phyloP scores from a whole-genome alignment of 1,140 invertebrate species.

The Meteorus sp. region DNA sequence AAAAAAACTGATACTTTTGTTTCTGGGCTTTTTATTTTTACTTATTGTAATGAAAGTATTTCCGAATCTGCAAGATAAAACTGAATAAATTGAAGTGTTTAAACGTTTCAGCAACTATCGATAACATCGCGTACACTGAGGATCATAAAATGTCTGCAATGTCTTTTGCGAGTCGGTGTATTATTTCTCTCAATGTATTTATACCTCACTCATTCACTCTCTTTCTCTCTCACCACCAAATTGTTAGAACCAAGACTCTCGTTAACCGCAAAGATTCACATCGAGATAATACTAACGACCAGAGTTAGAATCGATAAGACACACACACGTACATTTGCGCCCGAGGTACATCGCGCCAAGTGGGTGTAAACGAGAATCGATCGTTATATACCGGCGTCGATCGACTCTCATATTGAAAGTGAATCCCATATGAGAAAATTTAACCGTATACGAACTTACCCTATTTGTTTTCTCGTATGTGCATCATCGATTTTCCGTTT shows the following conservation, averaged over 20 bases:
- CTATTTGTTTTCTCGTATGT: background rate
- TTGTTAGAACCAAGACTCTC: constrained; percentile 3
- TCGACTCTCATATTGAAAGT: constrained; percentile 14
- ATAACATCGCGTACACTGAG: background rate
- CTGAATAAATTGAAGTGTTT: background rate
- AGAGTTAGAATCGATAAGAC: constrained; percentile 18
- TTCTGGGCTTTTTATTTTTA: too few relatives aligned
- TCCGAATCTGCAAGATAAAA: too few relatives aligned
- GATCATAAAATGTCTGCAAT: background rate
- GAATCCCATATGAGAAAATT: constrained; percentile 10
- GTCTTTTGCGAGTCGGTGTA: too few relatives aligned
- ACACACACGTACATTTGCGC: constrained; percentile 16
- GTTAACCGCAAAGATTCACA: constrained; percentile 16
- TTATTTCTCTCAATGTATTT: background rate
- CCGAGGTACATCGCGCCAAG: constrained; percentile 15
- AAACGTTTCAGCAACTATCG: background rate
- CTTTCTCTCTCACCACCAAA: background rate
- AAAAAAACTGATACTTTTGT: background rate
- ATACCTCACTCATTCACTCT: background rate
- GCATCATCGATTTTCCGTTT: too few relatives aligned
- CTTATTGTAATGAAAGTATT: too few relatives aligned
- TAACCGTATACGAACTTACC: background rate
- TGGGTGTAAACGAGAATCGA: constrained; percentile 20
- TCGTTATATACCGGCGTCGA: constrained; percentile 3
- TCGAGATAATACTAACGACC: constrained; percentile 16